phyloP scores from a whole-genome alignment of 2,797 vertebrate genomes.

The Anabas testudineus region DNA sequence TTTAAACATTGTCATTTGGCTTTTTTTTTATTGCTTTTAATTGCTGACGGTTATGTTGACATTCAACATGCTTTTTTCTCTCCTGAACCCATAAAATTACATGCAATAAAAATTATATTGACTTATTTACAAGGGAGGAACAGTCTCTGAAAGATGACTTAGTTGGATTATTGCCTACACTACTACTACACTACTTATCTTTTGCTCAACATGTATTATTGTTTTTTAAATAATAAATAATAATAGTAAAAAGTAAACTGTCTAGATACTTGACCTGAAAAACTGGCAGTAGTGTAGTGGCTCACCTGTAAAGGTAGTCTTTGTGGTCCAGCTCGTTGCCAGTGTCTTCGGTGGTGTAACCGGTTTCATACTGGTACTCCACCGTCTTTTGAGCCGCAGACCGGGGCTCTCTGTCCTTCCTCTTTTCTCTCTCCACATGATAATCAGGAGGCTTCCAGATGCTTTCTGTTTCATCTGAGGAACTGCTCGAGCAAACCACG shows the following conservation, averaged over 20 bases:
- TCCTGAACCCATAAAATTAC: background rate
- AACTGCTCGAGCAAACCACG: constrained; percentile 65
- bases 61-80: background rate
- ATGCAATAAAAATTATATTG: background rate
- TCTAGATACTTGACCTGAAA: background rate
- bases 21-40: constrained; percentile 3
- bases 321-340: constrained; percentile 82
- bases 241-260: too few relatives aligned
- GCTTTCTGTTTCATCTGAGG: constrained; percentile 63
- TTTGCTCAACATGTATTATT: too few relatives aligned
- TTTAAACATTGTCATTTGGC: background rate
- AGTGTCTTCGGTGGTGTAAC: constrained; percentile 88
- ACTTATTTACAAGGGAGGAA: background rate
- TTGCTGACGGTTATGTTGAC: background rate
- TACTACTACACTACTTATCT: too few relatives aligned
- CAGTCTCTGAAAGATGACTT: too few relatives aligned
- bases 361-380: constrained; percentile 86
- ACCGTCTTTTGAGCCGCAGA: constrained; percentile 63
- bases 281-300: background rate
- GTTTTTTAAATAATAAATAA: too few relatives aligned
- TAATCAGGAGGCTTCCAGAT: constrained; percentile 44
- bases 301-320: constrained; percentile 71
- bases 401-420: constrained; percentile 1
- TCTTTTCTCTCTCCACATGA: constrained; percentile 34
- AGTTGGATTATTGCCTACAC: too few relatives aligned